phyloP scores from a whole-genome alignment of 2,888 invertebrate species.

The Ditylenchus weischeri region DNA sequence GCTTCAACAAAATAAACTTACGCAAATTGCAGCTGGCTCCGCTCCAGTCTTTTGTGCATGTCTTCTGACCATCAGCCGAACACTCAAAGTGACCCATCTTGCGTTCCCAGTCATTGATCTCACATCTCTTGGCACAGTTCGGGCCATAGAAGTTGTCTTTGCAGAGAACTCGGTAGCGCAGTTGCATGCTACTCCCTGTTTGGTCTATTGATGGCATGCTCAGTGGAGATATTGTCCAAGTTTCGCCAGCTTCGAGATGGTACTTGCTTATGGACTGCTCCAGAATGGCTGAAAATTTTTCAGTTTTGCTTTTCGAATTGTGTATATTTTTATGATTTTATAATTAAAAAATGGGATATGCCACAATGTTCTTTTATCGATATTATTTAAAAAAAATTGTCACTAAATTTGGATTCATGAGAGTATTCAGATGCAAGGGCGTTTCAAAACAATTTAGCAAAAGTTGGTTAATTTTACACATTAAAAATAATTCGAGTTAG shows the following conservation, averaged over 20 bases:
- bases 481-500: too few species aligned
- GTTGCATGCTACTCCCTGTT: neutral
- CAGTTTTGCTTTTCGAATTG: neutral
- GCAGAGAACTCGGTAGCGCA: slow-evolving; percentile 6
- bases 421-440: too few species aligned
- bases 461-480: too few species aligned
- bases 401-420: too few species aligned
- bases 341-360: too few species aligned
- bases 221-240: neutral
- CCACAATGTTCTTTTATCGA: too few species aligned
- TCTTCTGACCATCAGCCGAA: slow-evolving; percentile 10
- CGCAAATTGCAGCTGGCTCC: slow-evolving; percentile 11
- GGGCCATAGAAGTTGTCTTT: slow-evolving; percentile 16
- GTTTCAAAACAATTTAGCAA: too few species aligned
- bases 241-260: neutral
- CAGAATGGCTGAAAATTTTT: neutral
- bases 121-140: slow-evolving; percentile 18
- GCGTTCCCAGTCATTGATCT: slow-evolving; percentile 21
- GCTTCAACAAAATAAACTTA: neutral
- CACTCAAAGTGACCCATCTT: slow-evolving; percentile 19
- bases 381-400: too few species aligned
- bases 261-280: neutral
- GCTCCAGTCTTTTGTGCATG: slow-evolving; percentile 15
- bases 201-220: neutral
- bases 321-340: too few species aligned